phyloP scores from a whole-genome alignment of 2,888 invertebrate genomes.

The Phyto melanocephala region DNA sequence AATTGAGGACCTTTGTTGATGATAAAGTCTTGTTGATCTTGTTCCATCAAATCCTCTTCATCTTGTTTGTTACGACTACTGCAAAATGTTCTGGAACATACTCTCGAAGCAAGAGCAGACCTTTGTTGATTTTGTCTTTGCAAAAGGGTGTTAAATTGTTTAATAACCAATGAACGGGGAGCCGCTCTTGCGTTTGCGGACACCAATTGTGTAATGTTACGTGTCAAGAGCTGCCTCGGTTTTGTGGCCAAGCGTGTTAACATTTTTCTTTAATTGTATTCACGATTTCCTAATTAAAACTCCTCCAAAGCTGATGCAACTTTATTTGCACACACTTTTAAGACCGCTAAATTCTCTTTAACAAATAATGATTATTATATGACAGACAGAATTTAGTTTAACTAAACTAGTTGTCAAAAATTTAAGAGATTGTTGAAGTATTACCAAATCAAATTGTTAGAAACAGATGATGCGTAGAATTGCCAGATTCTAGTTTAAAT shows the following conservation, averaged over 20 bases:
- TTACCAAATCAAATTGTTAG: neutral
- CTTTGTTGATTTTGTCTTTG: conserved; percentile 45
- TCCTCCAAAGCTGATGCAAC: conserved; percentile 39
- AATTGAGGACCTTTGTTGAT: conserved; percentile 77
- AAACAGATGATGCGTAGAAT: neutral
- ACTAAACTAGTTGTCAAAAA: conserved; percentile 19
- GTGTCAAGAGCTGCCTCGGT: conserved; percentile 48
- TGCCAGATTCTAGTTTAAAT: too few relatives aligned
- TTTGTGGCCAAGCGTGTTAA: conserved; percentile 65
- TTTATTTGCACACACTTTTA: conserved; percentile 10
- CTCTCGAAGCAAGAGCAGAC: conserved; percentile 16
- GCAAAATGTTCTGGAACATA: conserved; percentile 67
- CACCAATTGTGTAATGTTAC: conserved; percentile 62
- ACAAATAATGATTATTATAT: conserved; percentile 37
- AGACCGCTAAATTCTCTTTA: conserved; percentile 35
- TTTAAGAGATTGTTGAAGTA: conserved; percentile 15
- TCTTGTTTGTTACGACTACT: conserved; percentile 63
- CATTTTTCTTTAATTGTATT: conserved; percentile 62
- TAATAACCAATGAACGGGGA: conserved; percentile 38
- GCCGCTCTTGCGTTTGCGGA: conserved; percentile 14
- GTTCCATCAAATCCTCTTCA: conserved; percentile 66
- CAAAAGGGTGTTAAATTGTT: conserved; percentile 48
- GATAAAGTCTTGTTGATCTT: conserved; percentile 66
- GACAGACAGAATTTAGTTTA: conserved; percentile 5
- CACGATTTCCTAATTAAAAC: neutral